Evolutionary conservation across 2,113 vertebrate species (phyloP).

Genomic region (Apteryx mantelli): DNA sequence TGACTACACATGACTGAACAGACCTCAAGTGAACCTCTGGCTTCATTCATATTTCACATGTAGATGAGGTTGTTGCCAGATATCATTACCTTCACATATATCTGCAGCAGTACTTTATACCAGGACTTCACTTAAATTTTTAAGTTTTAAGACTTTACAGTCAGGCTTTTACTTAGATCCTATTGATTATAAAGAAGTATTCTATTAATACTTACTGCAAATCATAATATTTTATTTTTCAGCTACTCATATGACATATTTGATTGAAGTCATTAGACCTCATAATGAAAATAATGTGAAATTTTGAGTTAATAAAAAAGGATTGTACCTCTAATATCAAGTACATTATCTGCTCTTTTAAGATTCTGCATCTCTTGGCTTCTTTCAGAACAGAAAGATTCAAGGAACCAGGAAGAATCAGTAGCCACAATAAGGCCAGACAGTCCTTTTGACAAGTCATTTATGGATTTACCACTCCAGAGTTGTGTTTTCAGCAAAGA

Average conservation of each 20-base stretch:
- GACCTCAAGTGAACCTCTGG: slow-evolving; percentile 7
- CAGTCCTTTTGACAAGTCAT: not conserved
- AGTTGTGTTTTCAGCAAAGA: not conserved
- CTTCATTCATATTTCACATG: slow-evolving; percentile 44
- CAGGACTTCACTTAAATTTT: not conserved
- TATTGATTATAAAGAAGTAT: not conserved
- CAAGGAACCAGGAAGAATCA: not conserved
- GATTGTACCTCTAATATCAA: not conserved
- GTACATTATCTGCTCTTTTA: not conserved
- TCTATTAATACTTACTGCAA: not conserved
- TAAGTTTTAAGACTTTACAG: not conserved
- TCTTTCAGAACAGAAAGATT: not conserved
- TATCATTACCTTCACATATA: slow-evolving; percentile 15
- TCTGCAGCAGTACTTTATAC: not conserved
- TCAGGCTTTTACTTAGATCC: not conserved
- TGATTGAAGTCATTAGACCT: not conserved
- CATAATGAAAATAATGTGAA: not conserved
- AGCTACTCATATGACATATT: not conserved
- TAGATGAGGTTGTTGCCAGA: slow-evolving; percentile 26
- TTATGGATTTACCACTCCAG: not conserved
- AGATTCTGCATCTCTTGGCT: not conserved
- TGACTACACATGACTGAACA: slow-evolving; percentile 37
- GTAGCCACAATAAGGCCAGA: not conserved
- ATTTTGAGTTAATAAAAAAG: not conserved
- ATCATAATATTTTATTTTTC: not conserved